phyloP scores from a whole-genome alignment of 1,140 invertebrate species.

The Ips typographus region DNA sequence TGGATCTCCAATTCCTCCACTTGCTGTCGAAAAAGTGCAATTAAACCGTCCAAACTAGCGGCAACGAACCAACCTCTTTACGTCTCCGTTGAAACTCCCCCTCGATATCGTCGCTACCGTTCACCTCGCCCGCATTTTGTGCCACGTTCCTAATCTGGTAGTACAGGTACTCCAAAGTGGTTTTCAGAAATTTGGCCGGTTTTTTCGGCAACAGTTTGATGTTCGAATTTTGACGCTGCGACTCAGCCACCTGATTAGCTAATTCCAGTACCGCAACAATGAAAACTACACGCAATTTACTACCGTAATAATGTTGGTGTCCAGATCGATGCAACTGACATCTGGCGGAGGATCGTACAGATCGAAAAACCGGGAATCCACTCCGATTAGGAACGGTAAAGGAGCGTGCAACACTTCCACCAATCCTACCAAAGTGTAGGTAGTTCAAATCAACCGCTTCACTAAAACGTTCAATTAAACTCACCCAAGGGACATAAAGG shows the following conservation, averaged over 20 bases:
- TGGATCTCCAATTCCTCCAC: slow-evolving; percentile 91
- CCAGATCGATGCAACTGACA: slow-evolving; percentile 97
- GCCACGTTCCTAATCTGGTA: slow-evolving; percentile 41
- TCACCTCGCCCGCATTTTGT: slow-evolving; percentile 25
- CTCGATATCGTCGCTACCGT: slow-evolving; percentile 58
- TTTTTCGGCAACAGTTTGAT: slow-evolving; percentile 88
- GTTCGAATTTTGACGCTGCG: slow-evolving; percentile 75
- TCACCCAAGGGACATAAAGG: slow-evolving; percentile 92
- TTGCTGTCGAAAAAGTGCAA: slow-evolving; percentile 56
- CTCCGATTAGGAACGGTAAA: slow-evolving; percentile 94
- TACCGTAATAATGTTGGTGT: slow-evolving; percentile 92
- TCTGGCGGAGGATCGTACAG: slow-evolving; percentile 94
- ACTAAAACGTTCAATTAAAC: slow-evolving; percentile 19
- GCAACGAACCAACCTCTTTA: slow-evolving; percentile 59
- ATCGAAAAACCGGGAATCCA: slow-evolving; percentile 97
- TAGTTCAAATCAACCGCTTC: background rate
- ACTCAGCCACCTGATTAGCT: slow-evolving; percentile 74
- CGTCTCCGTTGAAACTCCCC: slow-evolving; percentile 72
- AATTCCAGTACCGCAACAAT: background rate
- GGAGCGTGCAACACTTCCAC: slow-evolving; percentile 92
- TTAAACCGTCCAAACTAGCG: background rate
- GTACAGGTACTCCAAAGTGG: slow-evolving; percentile 67
- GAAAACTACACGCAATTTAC: slow-evolving; percentile 38
- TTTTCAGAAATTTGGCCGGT: slow-evolving; percentile 74
- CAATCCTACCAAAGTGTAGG: slow-evolving; percentile 54